Evolutionary conservation across 2,797 vertebrate species (phyloP), one percentile per base, ranked within the genome.

Genomic region (Peromyscus aztecus): DNA sequence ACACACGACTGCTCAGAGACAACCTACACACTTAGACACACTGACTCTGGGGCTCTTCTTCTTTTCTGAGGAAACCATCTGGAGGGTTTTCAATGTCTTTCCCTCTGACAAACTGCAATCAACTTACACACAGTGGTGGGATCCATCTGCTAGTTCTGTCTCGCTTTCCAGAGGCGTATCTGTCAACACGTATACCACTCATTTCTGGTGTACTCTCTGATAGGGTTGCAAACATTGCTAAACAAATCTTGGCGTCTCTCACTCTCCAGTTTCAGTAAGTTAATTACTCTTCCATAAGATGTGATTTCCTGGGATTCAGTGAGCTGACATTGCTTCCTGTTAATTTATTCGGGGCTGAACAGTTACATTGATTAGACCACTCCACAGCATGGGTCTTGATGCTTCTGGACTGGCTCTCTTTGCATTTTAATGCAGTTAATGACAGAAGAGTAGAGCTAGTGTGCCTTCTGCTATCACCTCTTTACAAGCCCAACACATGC

Each of bases 301-400:
- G 89, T 52, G 14, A 27, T 95, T 91, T 96, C 94, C 96, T 95
- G 69, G 78, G 81, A 96, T 90, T 89, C 71, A 69, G 82, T 61
- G 95, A 69, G 90, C 31, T 85, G 90, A 88, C 89, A 57, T 76
- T 52, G 59, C 49, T 98, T 97, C 90, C 13, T 57, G 27, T 86
- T 95, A 95, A 97, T 97, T 93, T 97, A 97, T 97, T 96, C 97
- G 89, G 97, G 83, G 82, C 83, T 97, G 94, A 97, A 93, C 40
- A 94, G 94, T 89, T 91, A 31, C 87, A 95, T 87, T 76, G 61
- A 97, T 97, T 96, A 94, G 43, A 98, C 93, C 93, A 40, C 37
- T 97, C 75, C 90, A 49, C 90, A 96, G 86, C 55, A 93, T 69
- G 49, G 76, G 24, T 95, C 85, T 94, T 96, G 10, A 14, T 21